Base-by-base conservation (phyloP, 92 coral and sea anemone genomes). In the Blastomussa wellsi region DNA sequence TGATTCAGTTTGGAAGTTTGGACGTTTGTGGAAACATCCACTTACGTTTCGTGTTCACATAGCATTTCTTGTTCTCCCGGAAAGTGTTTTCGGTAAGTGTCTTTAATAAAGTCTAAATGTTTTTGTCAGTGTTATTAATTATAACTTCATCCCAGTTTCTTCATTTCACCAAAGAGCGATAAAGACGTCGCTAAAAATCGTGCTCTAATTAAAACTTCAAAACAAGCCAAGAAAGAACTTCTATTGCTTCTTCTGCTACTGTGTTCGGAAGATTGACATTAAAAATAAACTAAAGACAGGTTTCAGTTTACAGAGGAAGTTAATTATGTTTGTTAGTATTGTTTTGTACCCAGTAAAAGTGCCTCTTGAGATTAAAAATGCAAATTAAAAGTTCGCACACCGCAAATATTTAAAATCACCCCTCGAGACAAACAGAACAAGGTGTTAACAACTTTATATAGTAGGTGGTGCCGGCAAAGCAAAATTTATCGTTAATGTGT, bases 311-410 rank as follows among this genome's bases (percentile, higher is more conserved):
- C 38, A 35, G 80, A 53, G 3, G 17, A 35, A 77, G 69, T 77
- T 55, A 53, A 55, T 77, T 77, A 55, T 53, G 39, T 55, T 77
- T 77, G 48, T 10, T n/a, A 42, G 19, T 29, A 26, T 62, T 65
- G 39, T 79, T 32, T 47, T 37, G 38, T 39, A 41, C 57, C 39
- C 83, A 39, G 73, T 41, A 53, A 39, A 26, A 39, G 36, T 24
- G 53, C 32, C 24, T 62, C 33, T 15, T 14, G 29, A 79, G 83
- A 64, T 79, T 79, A 79, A 79, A 79, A 79, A 62, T 79, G 83
- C 83, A 79, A 79, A 79, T 79, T 79, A 42, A 79, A 79, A 29
- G 20, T 49, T 59, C 13, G 57, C 42, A 57, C 79, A 76, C n/a
- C n/a, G 39, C 65, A 76, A 76, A 49, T 49, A 51, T 76, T 48